Evolutionary conservation across 2,797 vertebrate species (phyloP).

Genomic region (Onychomys torridus): DNA sequence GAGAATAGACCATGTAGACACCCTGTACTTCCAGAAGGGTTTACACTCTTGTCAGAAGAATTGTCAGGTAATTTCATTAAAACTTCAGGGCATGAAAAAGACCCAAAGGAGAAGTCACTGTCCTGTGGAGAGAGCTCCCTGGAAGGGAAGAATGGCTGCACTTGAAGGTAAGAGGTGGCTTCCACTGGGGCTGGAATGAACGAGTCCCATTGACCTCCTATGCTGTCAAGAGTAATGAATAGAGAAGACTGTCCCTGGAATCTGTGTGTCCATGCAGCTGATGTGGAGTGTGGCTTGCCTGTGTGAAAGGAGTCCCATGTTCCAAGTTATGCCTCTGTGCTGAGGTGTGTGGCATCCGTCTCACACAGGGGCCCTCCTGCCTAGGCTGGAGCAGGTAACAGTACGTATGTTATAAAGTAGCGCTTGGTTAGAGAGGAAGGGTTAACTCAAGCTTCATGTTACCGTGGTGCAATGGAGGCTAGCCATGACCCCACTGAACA

Average conservation of each 20-base stretch:
- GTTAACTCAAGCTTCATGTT: neutral
- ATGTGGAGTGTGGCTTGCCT: neutral
- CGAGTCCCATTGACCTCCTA: accelerated
- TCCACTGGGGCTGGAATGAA: neutral
- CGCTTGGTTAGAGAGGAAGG: neutral
- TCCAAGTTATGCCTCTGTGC: neutral
- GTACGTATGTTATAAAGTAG: no score
- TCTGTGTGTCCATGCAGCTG: neutral
- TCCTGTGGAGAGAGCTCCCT: neutral
- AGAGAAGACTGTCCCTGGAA: neutral
- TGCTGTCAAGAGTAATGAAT: neutral
- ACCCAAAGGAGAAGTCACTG: accelerated
- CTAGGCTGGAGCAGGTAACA: neutral
- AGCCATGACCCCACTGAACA: no score
- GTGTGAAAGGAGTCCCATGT: neutral
- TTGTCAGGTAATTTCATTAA: accelerated
- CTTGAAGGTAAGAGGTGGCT: accelerated
- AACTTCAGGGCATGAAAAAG: no score
- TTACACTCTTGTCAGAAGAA: neutral
- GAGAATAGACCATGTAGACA: accelerated
- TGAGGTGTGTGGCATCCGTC: no score
- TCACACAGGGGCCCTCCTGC: neutral
- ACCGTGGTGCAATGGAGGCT: neutral
- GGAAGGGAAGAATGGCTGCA: no score
- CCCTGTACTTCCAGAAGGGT: no score